phyloP scores from a whole-genome alignment of 2,113 vertebrate species.

The Tautogolabrus adspersus region DNA sequence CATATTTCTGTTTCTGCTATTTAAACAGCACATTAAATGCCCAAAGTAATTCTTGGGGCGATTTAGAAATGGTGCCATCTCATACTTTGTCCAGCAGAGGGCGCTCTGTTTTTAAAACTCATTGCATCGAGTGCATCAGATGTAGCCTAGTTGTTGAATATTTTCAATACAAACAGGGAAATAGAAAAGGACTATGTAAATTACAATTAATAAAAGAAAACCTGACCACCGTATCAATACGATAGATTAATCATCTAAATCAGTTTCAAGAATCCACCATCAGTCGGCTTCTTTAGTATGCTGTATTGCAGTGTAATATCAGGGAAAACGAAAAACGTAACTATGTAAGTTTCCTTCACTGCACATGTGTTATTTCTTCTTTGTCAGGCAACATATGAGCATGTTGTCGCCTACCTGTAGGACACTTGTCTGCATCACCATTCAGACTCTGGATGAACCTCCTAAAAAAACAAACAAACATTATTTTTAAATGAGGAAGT shows the following conservation, averaged over 20 bases:
- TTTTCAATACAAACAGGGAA: no score
- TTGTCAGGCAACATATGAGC: not conserved
- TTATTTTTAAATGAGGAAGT: not conserved
- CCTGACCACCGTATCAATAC: no score
- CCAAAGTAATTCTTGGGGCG: not conserved
- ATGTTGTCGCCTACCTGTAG: conserved; percentile 75
- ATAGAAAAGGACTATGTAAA: no score
- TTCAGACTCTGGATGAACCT: conserved; percentile 89
- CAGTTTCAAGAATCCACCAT: no score
- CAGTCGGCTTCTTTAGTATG: no score
- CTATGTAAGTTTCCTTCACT: not conserved
- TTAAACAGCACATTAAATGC: not conserved
- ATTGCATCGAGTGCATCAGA: not conserved
- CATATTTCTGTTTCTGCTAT: no score
- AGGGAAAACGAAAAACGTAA: no score
- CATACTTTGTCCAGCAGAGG: not conserved
- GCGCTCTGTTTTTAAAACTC: not conserved
- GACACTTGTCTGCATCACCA: conserved; percentile 89
- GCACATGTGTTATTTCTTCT: not conserved
- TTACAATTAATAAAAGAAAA: no score
- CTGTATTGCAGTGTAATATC: not conserved
- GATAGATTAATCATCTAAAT: no score
- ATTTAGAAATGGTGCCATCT: not conserved
- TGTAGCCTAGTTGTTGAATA: not conserved
- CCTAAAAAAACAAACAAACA: conserved; percentile 80